Base-by-base conservation (phyloP, 1,140 invertebrate species). In the Caerostris extrusa region DNA sequence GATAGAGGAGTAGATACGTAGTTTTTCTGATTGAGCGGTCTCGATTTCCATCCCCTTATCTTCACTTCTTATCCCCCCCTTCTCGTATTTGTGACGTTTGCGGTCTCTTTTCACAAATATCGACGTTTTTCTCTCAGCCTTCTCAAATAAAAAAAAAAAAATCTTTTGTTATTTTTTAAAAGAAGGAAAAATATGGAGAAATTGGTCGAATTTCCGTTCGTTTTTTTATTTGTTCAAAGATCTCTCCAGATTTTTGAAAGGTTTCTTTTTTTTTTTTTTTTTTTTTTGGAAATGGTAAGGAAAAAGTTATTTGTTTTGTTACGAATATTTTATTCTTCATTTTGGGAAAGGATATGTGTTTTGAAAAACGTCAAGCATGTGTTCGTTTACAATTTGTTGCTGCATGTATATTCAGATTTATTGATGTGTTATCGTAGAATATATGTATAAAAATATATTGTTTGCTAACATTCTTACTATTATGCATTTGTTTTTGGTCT, bases 141-240 rank as follows among this genome's bases (percentile, higher is more conserved):
- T 85, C 57, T 58, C 50, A n/a, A 81, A n/a, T n/a, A n/a, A n/a
- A n/a, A 81, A 81, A 50, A 34, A 34, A 34, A 34, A 34, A 81
- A 81, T 19, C 53, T 81, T 81, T 7, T 7, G 19, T 85, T 5
- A 58, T 14, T 85, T 85, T 85, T 85, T 81, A 81, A 34, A 81
- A 12, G 14, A 81, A 17, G 61, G 58, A 17, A 71, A 69, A 69
- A 77, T n/a, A 5, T n/a, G n/a, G 34, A 77, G 71, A 77, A 77
- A 77, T 77, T 85, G 55, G 50, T 90, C 67, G 88, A 90, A 53
- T 60, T 85, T 71, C 19, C 88, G 7, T 61, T 71, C 67, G 19
- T 90, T 67, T 56, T 90, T 67, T 56, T 90, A 90, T 90, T 90
- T 90, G 34, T 61, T 90, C 53, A 71, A 77, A 61, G 19, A n/a